A percentile compares a stretch with the other conserved stretches of the same genome.
These are phyloP conservation scores for Ips nitidus DNA, from an alignment of 1,140 invertebrate genomes.

Conservation along the genomic window DNA sequence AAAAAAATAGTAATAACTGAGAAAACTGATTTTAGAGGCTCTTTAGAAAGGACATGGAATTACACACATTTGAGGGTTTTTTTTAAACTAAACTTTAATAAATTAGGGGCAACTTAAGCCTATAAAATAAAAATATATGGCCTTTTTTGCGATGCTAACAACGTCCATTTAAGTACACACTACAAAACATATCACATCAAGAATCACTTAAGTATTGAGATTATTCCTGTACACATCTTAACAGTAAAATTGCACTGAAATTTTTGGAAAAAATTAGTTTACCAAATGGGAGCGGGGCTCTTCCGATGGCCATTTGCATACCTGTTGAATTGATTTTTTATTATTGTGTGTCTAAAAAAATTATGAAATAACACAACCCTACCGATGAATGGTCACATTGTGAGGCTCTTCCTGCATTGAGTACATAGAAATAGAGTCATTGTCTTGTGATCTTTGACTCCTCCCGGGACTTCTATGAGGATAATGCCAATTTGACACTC, in stretches of 20 bases:
- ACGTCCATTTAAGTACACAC: neutral
- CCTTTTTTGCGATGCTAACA: neutral
- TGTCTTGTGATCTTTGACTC: conserved; percentile 10
- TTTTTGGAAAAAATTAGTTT: neutral
- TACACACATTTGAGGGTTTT: no score
- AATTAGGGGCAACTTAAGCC: no score
- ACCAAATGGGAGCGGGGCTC: conserved; percentile 26
- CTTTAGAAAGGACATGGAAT: no score
- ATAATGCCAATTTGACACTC: conserved; percentile 13
- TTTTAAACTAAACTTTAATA: no score
- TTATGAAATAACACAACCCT: neutral
- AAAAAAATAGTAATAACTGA: no score
- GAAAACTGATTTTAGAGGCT: no score
- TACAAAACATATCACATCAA: conserved; percentile 23
- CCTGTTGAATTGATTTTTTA: neutral
- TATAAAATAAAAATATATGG: neutral
- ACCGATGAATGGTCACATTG: conserved; percentile 18
- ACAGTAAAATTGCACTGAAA: conserved; percentile 22
- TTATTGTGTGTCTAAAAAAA: neutral
- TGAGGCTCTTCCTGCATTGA: conserved; percentile 11
- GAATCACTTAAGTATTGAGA: conserved; percentile 20
- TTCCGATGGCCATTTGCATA: conserved; percentile 11
- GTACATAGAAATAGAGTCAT: conserved; percentile 21
- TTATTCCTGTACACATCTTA: neutral
- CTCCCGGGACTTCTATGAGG: conserved; percentile 3